Evolutionary conservation across 2,888 invertebrate species (phyloP).

Genomic region (Cheilosia vulpina): DNA sequence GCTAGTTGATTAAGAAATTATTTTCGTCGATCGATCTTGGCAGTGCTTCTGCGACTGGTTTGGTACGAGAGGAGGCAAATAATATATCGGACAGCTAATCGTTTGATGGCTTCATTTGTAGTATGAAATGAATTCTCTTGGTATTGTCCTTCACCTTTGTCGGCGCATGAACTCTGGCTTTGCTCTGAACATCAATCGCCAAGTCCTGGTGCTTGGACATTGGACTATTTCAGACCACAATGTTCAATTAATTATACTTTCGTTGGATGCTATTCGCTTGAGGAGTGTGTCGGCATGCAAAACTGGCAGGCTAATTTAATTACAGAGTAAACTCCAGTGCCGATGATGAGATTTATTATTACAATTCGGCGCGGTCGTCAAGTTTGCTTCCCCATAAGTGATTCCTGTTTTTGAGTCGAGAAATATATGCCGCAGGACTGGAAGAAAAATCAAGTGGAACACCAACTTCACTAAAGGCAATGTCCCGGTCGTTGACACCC

Average conservation of each 20-base stretch:
- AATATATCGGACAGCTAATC: conserved; percentile 12
- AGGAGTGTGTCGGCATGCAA: neutral
- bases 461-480: too few species aligned
- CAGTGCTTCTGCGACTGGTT: conserved; percentile 1
- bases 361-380: too few species aligned
- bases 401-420: too few species aligned
- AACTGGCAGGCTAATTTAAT: neutral
- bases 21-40: conserved; percentile 38
- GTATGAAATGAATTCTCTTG: neutral
- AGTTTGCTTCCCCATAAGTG: too few species aligned
- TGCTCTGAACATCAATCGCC: neutral
- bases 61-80: neutral
- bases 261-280: neutral
- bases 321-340: neutral
- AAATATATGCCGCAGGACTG: too few species aligned
- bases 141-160: conserved; percentile 50
- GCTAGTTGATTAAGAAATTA: conserved; percentile 50
- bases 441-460: too few species aligned
- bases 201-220: neutral
- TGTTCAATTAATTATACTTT: neutral
- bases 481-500: neutral
- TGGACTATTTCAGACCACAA: neutral
- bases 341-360: neutral
- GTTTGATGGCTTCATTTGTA: conserved; percentile 55
- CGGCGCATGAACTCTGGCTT: conserved; percentile 2